phyloP scores from a whole-genome alignment of 2,888 invertebrate genomes.

The Beris morrisii region DNA sequence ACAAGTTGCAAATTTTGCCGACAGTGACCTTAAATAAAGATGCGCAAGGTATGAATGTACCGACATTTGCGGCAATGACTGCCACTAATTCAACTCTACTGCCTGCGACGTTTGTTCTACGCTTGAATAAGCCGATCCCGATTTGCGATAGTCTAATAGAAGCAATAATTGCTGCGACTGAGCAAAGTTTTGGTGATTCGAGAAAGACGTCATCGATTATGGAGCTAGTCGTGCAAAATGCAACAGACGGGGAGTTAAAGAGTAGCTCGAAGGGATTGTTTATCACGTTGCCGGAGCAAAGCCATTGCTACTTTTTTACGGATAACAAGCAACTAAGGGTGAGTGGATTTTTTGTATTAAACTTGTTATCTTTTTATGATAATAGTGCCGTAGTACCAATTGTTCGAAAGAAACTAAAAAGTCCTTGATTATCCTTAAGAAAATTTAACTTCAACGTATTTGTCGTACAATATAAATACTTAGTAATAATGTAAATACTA shows the following conservation, averaged over 20 bases:
- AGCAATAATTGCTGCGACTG: constrained; percentile 66
- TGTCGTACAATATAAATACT: too few species aligned
- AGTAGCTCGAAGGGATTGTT: constrained; percentile 79
- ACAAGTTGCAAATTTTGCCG: constrained; percentile 57
- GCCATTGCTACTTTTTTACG: constrained; percentile 91
- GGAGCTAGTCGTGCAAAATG: constrained; percentile 74
- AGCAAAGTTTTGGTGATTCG: constrained; percentile 61
- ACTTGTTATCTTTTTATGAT: too few species aligned
- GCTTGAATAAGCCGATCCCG: constrained; percentile 81
- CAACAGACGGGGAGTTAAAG: constrained; percentile 73
- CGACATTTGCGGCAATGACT: constrained; percentile 78
- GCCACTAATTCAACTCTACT: constrained; percentile 85
- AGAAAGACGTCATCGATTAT: constrained; percentile 43
- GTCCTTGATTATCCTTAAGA: too few species aligned
- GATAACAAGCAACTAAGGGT: constrained; percentile 77
- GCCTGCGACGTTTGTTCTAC: constrained; percentile 85
- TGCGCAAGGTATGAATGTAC: constrained; percentile 56
- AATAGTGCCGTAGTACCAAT: too few species aligned
- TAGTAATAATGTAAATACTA: too few species aligned
- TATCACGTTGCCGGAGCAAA: constrained; percentile 89
- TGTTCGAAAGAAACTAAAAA: too few species aligned
- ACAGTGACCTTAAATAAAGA: constrained; percentile 49
- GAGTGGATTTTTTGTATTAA: constrained; percentile 56
- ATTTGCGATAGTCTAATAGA: constrained; percentile 75
- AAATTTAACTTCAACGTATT: too few species aligned